phyloP scores from a whole-genome alignment of 37 sponge, comb jelly and placozoan species.

The Tethya wilhelma region DNA sequence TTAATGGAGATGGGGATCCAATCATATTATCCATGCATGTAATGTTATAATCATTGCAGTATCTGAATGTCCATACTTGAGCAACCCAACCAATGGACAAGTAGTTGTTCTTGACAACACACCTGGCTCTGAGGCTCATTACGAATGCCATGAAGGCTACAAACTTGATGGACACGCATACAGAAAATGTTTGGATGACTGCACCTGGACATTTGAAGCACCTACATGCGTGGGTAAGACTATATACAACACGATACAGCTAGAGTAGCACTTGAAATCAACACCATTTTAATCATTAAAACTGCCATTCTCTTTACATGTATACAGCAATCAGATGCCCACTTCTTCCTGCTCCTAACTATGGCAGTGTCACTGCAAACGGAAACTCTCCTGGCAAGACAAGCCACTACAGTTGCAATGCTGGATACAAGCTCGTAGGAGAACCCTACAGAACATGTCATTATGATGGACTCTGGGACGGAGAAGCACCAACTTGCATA shows the following conservation, averaged over 20 bases:
- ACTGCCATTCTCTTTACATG: too few relatives aligned
- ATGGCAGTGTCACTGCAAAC: conserved; percentile 34
- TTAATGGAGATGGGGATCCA: too few relatives aligned
- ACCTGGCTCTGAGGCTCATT: conserved; percentile 28
- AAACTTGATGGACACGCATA: conserved; percentile 29
- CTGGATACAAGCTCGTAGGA: conserved; percentile 52
- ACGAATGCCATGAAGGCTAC: conserved; percentile 45
- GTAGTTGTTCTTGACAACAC: not conserved
- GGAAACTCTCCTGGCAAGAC: conserved; percentile 32
- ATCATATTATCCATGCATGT: not conserved
- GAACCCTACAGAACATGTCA: conserved; percentile 15
- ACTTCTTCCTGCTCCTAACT: conserved; percentile 11
- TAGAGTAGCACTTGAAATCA: too few relatives aligned
- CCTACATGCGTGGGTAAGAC: conserved; percentile 3
- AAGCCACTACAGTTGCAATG: conserved; percentile 53
- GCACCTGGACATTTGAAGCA: conserved; percentile 40
- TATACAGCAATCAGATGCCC: not conserved
- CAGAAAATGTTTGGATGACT: conserved; percentile 45
- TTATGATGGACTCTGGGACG: conserved; percentile 48
- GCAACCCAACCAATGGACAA: not conserved
- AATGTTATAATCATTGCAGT: not conserved
- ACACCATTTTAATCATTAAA: too few relatives aligned
- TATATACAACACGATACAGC: not conserved
- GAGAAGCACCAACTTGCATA: not conserved
- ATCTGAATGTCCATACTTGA: not conserved